These are phyloP conservation scores for Poeciliopsis prolifica DNA, from an alignment of 2,113 vertebrate species.

Conservation along the genomic window DNA sequence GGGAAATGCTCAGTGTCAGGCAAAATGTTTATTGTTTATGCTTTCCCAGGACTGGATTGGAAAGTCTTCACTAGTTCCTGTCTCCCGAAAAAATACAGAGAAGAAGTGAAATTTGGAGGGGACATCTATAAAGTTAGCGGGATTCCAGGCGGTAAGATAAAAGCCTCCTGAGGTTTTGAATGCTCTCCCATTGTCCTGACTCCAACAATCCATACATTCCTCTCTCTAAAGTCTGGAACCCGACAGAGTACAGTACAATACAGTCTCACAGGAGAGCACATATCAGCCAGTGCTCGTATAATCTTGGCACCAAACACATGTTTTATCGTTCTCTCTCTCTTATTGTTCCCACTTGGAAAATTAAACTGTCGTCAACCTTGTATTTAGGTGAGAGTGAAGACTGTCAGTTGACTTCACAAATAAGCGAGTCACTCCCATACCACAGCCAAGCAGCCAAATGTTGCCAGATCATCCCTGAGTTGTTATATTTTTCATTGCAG, in stretches of 20 bases:
- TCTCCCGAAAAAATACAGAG: conserved; percentile 89
- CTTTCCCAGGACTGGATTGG: conserved; percentile 77
- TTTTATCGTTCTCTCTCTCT: conserved; percentile 66
- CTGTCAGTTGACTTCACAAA: conserved; percentile 80
- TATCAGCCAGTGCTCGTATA: conserved; percentile 38
- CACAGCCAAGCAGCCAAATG: conserved; percentile 75
- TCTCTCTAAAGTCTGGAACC: conserved; percentile 36
- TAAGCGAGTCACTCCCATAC: conserved; percentile 79
- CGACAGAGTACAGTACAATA: conserved; percentile 62
- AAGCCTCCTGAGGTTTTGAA: conserved; percentile 60
- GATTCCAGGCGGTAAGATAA: conserved; percentile 88
- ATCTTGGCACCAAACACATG: conserved; percentile 69
- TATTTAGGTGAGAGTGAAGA: conserved; percentile 78
- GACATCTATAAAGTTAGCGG: conserved; percentile 92
- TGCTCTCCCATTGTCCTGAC: conserved; percentile 46
- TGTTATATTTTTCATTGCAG: conserved; percentile 73
- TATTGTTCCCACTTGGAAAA: conserved; percentile 64
- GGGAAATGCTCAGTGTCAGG: not conserved
- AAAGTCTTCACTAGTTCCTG: conserved; percentile 89
- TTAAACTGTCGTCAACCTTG: conserved; percentile 74
- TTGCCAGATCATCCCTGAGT: conserved; percentile 74
- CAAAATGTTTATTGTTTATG: conserved; percentile 17
- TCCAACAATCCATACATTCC: conserved; percentile 53
- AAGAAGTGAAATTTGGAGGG: conserved; percentile 91
- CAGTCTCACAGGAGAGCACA: conserved; percentile 60